Conservation (phyloP, 2,888 invertebrate genomes). For the Macrophya alboannulata region DNA sequence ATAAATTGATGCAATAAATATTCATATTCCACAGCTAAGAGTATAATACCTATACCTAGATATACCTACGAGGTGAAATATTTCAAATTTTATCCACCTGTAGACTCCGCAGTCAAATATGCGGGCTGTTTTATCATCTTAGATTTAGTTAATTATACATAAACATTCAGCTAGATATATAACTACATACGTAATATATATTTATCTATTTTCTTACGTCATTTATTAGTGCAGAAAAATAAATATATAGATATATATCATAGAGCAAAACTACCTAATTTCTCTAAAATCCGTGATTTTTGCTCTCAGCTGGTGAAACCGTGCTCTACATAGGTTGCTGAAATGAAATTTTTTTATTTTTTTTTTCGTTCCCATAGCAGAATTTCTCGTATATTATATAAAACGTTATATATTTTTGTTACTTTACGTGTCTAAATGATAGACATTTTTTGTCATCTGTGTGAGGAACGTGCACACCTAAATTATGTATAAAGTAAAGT, state of each 20-base stretch:
- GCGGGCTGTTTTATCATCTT: neutral
- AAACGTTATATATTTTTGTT: too few species aligned
- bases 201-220: neutral
- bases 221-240: neutral
- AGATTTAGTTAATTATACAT: neutral
- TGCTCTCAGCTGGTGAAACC: neutral
- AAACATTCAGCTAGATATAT: neutral
- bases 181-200: neutral
- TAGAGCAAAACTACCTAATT: neutral
- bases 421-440: too few species aligned
- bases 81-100: slow-evolving; percentile 24
- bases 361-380: neutral
- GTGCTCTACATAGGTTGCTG: neutral
- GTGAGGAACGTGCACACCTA: too few species aligned
- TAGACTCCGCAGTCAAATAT: neutral
- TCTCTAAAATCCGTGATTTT: neutral
- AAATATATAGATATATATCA: neutral
- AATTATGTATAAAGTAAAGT: too few species aligned
- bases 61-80: neutral
- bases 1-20: neutral
- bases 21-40: neutral
- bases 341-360: neutral
- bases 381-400: neutral
- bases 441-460: too few species aligned
- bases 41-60: neutral